Evolutionary conservation across 2,113 vertebrate species (phyloP), one percentile per base, ranked within the genome.

Genomic region (Burhinus oedicnemus): DNA sequence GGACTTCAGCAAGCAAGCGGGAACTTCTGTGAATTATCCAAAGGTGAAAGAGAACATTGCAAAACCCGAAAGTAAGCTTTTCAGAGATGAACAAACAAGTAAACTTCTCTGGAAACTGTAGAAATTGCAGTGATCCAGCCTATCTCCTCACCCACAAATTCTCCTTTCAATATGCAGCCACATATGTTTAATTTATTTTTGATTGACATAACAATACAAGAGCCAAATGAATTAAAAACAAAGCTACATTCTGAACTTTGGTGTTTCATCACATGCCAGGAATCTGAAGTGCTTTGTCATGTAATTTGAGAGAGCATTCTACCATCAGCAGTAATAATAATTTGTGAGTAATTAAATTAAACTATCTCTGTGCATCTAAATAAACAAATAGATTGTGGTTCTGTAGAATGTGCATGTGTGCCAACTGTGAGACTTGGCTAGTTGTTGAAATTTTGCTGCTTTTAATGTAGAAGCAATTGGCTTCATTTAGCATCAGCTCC

Each of bases 301-400:
- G 75, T 81, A 87, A 61, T 91, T 95, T 11, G 15, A 87, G 91
- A 90, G 89, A 70, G 72, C 30, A 11, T 76, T 87, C 94, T 95
- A 86, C 90, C 94, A 92, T 72, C 77, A 93, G 6, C 87, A 94
- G 58, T 80, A 91, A 90, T 69, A 96, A 89, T 62, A 91, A 91
- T 95, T 97, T 96, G 54, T 78, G 47, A 77, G 91, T 84, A 97
- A 96, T 97, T 95, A 96, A 95, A 87, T 95, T 95, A 95, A 97
- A 95, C 91, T 97, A 97, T 97, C 96, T 93, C 54, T 90, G 32
- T 77, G 87, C 78, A 96, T 96, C 91, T 97, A 97, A 97, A 97
- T 97, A 97, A 97, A 97, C 93, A 97, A 97, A 93, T 83, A 91
- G 78, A 72, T 66, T 97, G 96, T 97, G 95, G 95, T 96, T 97